These are phyloP conservation scores for Macrobrachium nipponense DNA, from an alignment of 1,140 invertebrate species.

Conservation along the genomic window DNA sequence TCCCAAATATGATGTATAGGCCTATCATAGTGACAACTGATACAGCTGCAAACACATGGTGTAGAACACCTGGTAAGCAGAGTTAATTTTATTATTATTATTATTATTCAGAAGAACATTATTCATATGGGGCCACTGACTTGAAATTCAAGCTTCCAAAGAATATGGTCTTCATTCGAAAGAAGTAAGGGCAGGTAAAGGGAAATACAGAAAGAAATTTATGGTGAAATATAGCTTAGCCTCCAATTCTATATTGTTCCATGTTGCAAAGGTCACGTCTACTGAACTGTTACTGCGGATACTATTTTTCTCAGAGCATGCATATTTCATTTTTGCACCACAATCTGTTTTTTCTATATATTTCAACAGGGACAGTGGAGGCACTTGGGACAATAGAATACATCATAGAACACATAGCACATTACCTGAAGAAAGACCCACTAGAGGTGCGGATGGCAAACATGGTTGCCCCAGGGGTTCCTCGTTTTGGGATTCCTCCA, in stretches of 20 bases:
- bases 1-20: constrained; percentile 43
- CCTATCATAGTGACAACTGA: constrained; percentile 62
- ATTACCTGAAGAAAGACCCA: constrained; percentile 76
- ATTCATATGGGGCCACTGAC: no score
- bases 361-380: constrained; percentile 28
- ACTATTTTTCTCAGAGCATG: no score
- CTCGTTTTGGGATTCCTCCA: constrained; percentile 19
- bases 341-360: neutral
- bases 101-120: no score
- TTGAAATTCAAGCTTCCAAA: no score
- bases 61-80: constrained; percentile 65
- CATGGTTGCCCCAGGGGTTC: constrained; percentile 63
- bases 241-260: no score
- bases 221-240: no score
- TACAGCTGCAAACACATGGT: constrained; percentile 63
- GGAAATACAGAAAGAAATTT: no score
- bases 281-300: no score
- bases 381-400: constrained; percentile 75
- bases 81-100: neutral
- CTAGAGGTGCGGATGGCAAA: constrained; percentile 70
- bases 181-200: no score
- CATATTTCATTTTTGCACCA: neutral
- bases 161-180: no score
- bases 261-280: no score
- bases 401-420: constrained; percentile 85